A percentile compares a stretch with the other conserved stretches of the same genome.
Conservation (phyloP, 2,113 vertebrate genomes). For the Nymphicus hollandicus region DNA sequence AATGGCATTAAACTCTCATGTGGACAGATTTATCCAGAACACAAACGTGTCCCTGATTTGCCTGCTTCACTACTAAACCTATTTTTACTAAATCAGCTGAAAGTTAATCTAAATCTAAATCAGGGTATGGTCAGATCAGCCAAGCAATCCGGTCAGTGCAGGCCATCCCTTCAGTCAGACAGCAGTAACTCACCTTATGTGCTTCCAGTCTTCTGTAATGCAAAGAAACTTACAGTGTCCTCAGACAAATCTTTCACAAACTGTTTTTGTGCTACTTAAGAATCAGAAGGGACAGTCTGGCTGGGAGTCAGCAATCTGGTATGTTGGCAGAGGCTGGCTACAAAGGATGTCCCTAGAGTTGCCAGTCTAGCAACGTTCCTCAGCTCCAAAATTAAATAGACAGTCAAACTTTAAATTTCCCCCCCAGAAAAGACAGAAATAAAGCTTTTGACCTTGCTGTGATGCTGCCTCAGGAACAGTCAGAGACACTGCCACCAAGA, state of each 20-base stretch:
- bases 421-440: neutral
- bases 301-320: constrained; percentile 35
- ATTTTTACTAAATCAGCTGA: constrained; percentile 25
- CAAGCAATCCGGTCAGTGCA: neutral
- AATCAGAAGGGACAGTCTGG: constrained; percentile 45
- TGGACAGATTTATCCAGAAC: neutral
- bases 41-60: neutral
- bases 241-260: constrained; percentile 28
- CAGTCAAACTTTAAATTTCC: neutral
- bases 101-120: constrained; percentile 36
- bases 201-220: neutral
- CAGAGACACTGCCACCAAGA: neutral
- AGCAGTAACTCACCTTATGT: neutral
- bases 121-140: constrained; percentile 27
- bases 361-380: constrained; percentile 15
- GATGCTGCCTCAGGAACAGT: neutral
- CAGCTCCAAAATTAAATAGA: neutral
- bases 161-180: constrained; percentile 2
- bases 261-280: constrained; percentile 23
- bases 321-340: neutral
- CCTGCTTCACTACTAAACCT: neutral
- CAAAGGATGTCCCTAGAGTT: constrained; percentile 25
- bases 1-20: neutral
- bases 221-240: neutral
- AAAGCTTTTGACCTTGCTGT: neutral